Percentiles rank a stretch among this genome's conserved stretches.
phyloP scores from a whole-genome alignment of 2,113 vertebrate genomes.

The Cyphomyrus plagiostoma region DNA sequence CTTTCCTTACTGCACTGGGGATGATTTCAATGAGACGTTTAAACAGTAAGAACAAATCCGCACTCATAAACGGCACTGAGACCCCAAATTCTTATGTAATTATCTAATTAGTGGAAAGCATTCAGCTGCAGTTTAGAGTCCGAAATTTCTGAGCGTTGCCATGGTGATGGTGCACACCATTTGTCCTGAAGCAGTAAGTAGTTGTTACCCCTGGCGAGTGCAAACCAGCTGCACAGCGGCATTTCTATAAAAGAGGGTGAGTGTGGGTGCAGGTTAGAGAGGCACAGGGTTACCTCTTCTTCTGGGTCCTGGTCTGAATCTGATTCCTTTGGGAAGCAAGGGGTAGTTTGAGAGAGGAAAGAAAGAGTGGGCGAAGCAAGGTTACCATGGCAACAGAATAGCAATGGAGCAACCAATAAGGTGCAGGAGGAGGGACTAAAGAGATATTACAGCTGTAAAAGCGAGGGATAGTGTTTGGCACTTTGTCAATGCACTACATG shows the following conservation, averaged over 20 bases:
- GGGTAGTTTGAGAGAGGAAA: conserved; percentile 51
- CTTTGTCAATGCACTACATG: background rate
- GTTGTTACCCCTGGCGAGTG: conserved; percentile 8
- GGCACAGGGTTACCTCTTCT: conserved; percentile 81
- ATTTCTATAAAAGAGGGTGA: background rate
- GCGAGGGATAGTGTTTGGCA: background rate
- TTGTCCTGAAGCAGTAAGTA: background rate
- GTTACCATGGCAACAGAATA: conserved; percentile 44
- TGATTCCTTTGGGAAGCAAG: conserved; percentile 83
- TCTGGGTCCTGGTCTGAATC: conserved; percentile 95
- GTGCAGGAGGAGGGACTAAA: background rate
- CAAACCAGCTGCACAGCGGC: conserved; percentile 2
- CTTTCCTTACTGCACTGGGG: background rate
- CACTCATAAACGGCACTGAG: background rate
- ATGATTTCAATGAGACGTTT: background rate
- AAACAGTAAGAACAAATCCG: background rate
- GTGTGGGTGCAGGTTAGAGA: conserved; percentile 33
- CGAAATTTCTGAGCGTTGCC: background rate
- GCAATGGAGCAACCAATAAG: conserved; percentile 22
- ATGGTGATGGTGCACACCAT: background rate
- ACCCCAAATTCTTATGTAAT: background rate
- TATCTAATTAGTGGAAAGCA: background rate
- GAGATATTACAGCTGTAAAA: background rate
- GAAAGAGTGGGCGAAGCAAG: conserved; percentile 59
- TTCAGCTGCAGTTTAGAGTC: background rate